Conservation (phyloP, 1,140 invertebrate species). For the Panulirus ornatus region DNA sequence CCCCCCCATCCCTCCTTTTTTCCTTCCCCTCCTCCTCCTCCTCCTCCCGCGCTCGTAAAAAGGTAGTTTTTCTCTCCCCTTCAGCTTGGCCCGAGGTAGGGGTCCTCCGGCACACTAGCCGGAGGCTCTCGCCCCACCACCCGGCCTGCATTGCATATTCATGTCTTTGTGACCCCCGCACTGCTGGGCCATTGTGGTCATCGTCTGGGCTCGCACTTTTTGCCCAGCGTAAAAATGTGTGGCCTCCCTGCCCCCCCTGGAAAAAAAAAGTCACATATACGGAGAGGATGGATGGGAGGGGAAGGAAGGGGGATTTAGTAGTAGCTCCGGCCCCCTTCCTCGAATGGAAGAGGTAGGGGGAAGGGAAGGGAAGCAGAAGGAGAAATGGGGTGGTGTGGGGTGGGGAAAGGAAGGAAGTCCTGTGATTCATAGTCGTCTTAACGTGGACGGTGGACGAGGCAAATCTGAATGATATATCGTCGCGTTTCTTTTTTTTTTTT, state of each 20-base stretch:
- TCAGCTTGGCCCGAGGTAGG: background rate
- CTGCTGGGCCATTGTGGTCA: slow-evolving; percentile 58
- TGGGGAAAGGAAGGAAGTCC: slow-evolving; percentile 12
- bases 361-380: background rate
- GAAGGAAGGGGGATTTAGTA: slow-evolving; percentile 3
- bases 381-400: background rate
- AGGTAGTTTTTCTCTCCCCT: background rate
- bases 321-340: background rate
- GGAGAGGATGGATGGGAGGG: slow-evolving; percentile 7
- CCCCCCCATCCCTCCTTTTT: background rate
- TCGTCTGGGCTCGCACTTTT: slow-evolving; percentile 51
- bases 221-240: slow-evolving; percentile 55
- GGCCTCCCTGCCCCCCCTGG: too few relatives aligned
- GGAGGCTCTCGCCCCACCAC: slow-evolving; percentile 30
- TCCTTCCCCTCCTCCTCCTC: background rate
- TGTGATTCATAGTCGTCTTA: too few relatives aligned
- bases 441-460: too few relatives aligned
- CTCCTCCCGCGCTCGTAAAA: background rate
- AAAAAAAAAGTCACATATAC: slow-evolving; percentile 55
- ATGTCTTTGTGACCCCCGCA: slow-evolving; percentile 56
- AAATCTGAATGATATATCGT: too few relatives aligned
- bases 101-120: background rate
- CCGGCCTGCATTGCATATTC: slow-evolving; percentile 64
- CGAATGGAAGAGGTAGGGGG: background rate
- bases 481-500: too few relatives aligned